phyloP scores from a whole-genome alignment of 2,113 vertebrate genomes.

The Papio anubis region DNA sequence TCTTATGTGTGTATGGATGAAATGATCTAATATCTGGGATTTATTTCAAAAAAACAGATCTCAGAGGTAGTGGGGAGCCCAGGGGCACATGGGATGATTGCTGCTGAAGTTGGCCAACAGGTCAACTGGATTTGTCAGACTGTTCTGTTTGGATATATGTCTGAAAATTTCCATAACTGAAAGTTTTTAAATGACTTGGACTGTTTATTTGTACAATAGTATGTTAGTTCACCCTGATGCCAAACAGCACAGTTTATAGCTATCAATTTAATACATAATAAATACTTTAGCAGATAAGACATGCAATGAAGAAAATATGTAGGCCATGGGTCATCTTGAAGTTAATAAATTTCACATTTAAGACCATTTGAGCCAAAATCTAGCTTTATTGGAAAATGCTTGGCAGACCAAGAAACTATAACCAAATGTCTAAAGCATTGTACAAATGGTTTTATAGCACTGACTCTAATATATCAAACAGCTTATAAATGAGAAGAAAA shows the following conservation, averaged over 20 bases:
- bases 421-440: slow-evolving; percentile 60
- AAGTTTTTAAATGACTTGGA: background rate
- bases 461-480: background rate
- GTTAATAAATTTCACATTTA: slow-evolving; percentile 68
- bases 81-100: background rate
- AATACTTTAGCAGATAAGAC: slow-evolving; percentile 51
- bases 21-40: slow-evolving; percentile 28
- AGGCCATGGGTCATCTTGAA: slow-evolving; percentile 59
- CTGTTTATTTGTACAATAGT: slow-evolving; percentile 23
- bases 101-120: background rate
- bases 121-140: background rate
- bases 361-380: slow-evolving; percentile 52
- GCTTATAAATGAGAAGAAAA: background rate
- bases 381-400: slow-evolving; percentile 64
- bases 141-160: background rate
- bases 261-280: slow-evolving; percentile 66
- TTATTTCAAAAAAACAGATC: slow-evolving; percentile 43
- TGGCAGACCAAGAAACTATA: slow-evolving; percentile 73
- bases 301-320: slow-evolving; percentile 65
- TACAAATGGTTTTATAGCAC: background rate
- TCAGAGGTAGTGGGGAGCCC: background rate
- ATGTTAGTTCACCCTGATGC: slow-evolving; percentile 16
- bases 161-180: slow-evolving; percentile 14
- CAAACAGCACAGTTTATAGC: slow-evolving; percentile 36
- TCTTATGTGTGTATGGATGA: background rate